Base-by-base conservation (phyloP, 2,888 invertebrate genomes). In the Drosophila maculinotata region DNA sequence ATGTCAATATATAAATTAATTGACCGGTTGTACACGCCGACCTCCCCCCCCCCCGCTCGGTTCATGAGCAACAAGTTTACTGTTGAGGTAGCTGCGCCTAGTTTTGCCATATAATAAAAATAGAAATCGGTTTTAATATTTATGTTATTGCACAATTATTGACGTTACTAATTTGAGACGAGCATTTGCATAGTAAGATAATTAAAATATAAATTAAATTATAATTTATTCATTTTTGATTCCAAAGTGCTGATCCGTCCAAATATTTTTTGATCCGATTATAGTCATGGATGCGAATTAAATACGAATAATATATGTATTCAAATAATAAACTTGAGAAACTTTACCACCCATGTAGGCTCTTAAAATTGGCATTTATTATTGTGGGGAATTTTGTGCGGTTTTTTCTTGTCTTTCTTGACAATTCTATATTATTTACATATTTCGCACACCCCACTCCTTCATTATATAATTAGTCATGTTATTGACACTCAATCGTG, bases 391-490 rank as follows among this genome's bases (percentile, higher is more conserved):
- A 26, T 25, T 56, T 56, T 26, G n/a, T 33, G 31, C 26, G 58
- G 12, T 38, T 25, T 30, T 12, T 41, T 12, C 25, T 9, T 14
- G 6, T 1, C 4, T 54, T 25, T 59, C 10, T 15, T 12, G 28
- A 3, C 15, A 10, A 23, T 28, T 28, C 4, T 6, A 30, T 35
- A 48, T 20, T 56, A 48, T 52, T 53, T 53, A 44, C 17, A 38
- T 47, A 17, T 17, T 26, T 26, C 31, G 12, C 10, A 17, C 31
- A 25, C 14, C 8, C 6, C 14, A 14, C 30, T n/a, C 33, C 10
- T 12, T 30, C 5, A 39, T 35, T 51, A 17, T 30, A 45, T 53
- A 64, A 73, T 87, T 77, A 84, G 65, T 80, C 81, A 80, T 64
- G 15, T 63, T 42, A 63, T 64, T 52, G 53, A 53, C 39, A 35